These are phyloP conservation scores for Prietella phreatophila DNA, from an alignment of 2,113 vertebrate genomes.

Conservation along the genomic window DNA sequence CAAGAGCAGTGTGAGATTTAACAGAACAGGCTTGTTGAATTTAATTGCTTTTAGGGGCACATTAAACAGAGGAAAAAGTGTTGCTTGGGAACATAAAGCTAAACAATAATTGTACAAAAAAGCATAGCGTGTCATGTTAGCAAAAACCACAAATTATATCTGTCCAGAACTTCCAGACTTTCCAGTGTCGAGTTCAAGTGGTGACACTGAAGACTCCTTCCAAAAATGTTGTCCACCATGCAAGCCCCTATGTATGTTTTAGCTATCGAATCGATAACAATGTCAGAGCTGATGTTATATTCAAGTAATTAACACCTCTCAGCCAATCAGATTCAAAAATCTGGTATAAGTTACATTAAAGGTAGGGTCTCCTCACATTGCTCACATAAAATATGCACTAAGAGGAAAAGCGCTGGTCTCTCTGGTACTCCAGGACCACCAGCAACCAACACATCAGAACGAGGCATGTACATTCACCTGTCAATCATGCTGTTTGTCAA, in stretches of 20 bases:
- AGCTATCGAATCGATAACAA: neutral
- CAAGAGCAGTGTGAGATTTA: slow-evolving; percentile 23
- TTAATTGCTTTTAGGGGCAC: slow-evolving; percentile 1
- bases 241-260: neutral
- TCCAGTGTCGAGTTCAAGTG: neutral
- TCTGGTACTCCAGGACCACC: neutral
- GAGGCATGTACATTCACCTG: neutral
- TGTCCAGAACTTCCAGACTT: neutral
- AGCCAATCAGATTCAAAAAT: neutral
- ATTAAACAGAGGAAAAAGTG: neutral
- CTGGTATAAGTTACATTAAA: neutral
- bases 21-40: neutral
- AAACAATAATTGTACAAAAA: neutral
- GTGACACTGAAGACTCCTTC: neutral
- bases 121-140: neutral
- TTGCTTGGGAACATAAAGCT: neutral
- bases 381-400: neutral
- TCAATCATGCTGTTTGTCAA: neutral
- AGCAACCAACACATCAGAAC: neutral
- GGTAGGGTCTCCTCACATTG: neutral
- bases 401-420: neutral
- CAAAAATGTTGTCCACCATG: neutral
- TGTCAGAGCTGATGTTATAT: neutral
- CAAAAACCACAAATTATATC: neutral
- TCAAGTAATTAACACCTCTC: neutral